Conservation (phyloP, 2,888 invertebrate genomes). For the Nasonia oneida region DNA sequence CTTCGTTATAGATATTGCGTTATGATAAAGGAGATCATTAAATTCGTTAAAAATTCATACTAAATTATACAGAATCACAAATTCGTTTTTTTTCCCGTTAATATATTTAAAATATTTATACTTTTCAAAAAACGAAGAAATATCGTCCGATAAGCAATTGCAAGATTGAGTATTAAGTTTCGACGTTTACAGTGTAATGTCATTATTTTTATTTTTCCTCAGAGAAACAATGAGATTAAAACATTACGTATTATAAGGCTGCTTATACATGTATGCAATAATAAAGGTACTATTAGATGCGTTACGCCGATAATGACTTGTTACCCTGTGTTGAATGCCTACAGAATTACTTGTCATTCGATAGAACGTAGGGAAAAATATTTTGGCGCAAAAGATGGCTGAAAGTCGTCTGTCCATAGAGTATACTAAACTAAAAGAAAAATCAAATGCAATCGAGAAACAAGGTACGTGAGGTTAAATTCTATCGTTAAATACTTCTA, state of each 20-base stretch:
- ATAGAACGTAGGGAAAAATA: constrained; percentile 58
- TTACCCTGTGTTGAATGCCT: constrained; percentile 75
- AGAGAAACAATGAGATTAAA: constrained; percentile 26
- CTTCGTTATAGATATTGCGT: not conserved
- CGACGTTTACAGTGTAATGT: not conserved
- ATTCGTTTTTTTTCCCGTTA: not conserved
- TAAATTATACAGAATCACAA: not conserved
- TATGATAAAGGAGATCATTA: not conserved
- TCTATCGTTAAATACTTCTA: constrained; percentile 4
- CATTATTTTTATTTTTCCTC: not conserved
- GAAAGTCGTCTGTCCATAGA: not conserved
- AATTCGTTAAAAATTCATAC: not conserved
- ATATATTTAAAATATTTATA: not conserved
- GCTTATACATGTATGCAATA: constrained; percentile 60
- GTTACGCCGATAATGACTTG: constrained; percentile 74
- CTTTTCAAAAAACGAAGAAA: not conserved
- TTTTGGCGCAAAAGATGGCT: constrained; percentile 8
- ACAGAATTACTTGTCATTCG: constrained; percentile 68
- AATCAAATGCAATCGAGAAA: not conserved
- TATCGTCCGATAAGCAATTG: not conserved
- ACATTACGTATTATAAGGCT: constrained; percentile 47
- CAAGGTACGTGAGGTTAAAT: not conserved
- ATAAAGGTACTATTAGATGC: constrained; percentile 70
- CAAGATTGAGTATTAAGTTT: constrained; percentile 8
- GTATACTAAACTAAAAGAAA: constrained; percentile 10